These are phyloP conservation scores for Mesembrinibis cayennensis DNA, from an alignment of 2,113 vertebrate genomes.

Conservation along the genomic window DNA sequence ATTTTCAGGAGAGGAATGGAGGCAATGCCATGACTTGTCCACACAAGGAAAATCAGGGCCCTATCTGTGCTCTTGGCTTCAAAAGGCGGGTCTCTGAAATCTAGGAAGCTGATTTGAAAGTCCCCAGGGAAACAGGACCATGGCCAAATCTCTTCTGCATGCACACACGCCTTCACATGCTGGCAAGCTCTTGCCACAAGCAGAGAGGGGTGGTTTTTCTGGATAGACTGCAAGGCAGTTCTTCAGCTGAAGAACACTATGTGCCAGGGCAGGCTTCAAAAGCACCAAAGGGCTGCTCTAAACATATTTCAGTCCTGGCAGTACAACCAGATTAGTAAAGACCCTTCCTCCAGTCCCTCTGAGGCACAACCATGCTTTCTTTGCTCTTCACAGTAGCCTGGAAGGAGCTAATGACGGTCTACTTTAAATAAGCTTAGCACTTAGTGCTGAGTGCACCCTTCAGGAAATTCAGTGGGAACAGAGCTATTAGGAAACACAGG, in stretches of 20 bases:
- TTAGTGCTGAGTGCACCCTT: background rate
- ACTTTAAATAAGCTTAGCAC: background rate
- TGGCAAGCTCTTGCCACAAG: background rate
- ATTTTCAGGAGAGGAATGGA: background rate
- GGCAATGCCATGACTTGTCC: background rate
- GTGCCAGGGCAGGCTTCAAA: background rate
- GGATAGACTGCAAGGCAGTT: background rate
- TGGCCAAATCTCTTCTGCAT: background rate
- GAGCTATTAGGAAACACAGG: background rate
- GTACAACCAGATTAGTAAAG: background rate
- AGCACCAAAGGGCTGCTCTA: background rate
- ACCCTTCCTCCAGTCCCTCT: background rate
- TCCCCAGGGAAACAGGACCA: background rate
- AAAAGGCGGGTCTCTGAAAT: background rate
- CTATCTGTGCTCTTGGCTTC: background rate
- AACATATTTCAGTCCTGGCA: background rate
- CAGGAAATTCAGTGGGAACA: background rate
- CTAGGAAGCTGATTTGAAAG: background rate
- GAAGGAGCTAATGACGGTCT: background rate
- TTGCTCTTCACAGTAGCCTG: background rate
- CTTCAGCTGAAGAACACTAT: background rate
- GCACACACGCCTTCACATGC: accelerated
- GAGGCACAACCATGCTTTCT: background rate
- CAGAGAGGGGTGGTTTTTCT: background rate
- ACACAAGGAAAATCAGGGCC: background rate